Percentiles rank a stretch among this genome's conserved stretches.
Evolutionary conservation across 1,140 invertebrate genomes (phyloP).

Genomic region (Dendroctonus valens): DNA sequence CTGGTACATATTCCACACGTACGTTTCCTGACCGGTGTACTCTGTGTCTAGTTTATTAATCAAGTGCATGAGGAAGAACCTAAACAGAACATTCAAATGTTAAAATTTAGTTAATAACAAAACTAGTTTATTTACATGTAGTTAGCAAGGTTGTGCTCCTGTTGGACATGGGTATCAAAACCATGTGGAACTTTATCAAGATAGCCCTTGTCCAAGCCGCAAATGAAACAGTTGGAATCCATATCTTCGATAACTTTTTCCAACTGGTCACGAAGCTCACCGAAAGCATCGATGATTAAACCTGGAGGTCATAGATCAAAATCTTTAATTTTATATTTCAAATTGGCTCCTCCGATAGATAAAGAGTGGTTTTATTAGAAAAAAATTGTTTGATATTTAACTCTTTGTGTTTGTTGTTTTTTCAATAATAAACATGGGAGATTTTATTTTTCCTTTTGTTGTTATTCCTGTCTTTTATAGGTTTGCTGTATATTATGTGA

Average conservation of each 20-base stretch:
- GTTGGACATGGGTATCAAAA: constrained; percentile 92
- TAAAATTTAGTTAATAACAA: neutral
- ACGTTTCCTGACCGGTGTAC: constrained; percentile 99
- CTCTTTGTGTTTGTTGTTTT: no score
- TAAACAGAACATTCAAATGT: constrained; percentile 46
- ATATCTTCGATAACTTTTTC: constrained; percentile 99
- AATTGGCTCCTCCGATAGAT: no score
- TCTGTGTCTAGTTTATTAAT: constrained; percentile 99
- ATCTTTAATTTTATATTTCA: no score
- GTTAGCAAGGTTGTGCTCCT: constrained; percentile 99
- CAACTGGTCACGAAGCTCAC: constrained; percentile 98
- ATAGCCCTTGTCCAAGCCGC: constrained; percentile 98
- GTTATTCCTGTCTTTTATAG: no score
- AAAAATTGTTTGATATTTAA: no score
- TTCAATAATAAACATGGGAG: no score
- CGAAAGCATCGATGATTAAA: constrained; percentile 99
- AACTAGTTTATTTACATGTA: constrained; percentile 79
- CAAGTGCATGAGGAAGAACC: constrained; percentile 99
- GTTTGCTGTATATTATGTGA: no score
- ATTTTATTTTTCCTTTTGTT: no score
- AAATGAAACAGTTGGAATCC: constrained; percentile 99
- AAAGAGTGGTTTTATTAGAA: no score
- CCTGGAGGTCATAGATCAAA: constrained; percentile 58
- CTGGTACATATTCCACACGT: constrained; percentile 99
- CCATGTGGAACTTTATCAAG: constrained; percentile 97